A percentile compares a stretch with the other conserved stretches of the same genome.
Evolutionary conservation across 2,888 invertebrate genomes (phyloP).

Genomic region (Xanthorhoe spadicearia): DNA sequence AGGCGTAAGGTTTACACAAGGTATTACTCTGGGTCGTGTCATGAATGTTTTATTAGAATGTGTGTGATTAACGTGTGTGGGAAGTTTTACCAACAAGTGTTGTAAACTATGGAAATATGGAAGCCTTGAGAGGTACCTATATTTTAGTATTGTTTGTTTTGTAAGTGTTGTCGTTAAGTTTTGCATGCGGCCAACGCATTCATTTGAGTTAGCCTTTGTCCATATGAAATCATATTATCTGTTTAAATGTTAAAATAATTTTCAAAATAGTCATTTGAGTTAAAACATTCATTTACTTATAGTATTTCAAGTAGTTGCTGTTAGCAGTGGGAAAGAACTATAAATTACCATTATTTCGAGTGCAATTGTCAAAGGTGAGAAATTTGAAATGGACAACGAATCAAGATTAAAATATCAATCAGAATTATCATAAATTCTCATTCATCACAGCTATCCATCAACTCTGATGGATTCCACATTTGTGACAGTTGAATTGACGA

Average conservation of each 20-base stretch:
- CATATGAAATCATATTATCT: too few species aligned
- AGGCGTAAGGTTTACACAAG: slow-evolving; percentile 39
- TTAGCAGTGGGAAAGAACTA: slow-evolving; percentile 13
- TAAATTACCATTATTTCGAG: slow-evolving; percentile 31
- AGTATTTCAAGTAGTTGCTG: neutral
- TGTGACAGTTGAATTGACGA: slow-evolving; percentile 78
- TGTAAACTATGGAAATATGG: neutral
- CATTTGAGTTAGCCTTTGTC: too few species aligned
- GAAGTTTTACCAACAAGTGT: slow-evolving; percentile 21
- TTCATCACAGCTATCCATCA: slow-evolving; percentile 77
- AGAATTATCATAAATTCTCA: slow-evolving; percentile 75
- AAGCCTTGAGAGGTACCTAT: neutral
- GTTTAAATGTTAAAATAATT: too few species aligned
- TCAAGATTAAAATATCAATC: slow-evolving; percentile 79
- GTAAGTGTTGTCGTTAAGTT: too few species aligned
- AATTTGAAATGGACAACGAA: slow-evolving; percentile 63
- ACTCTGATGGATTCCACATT: slow-evolving; percentile 71
- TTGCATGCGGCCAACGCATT: too few species aligned
- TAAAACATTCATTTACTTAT: too few species aligned
- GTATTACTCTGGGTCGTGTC: slow-evolving; percentile 35
- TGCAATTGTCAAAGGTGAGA: slow-evolving; percentile 57
- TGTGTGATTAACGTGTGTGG: slow-evolving; percentile 22
- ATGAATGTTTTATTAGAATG: slow-evolving; percentile 37
- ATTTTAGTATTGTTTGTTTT: too few species aligned
- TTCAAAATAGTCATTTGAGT: too few species aligned